A percentile compares a stretch with the other conserved stretches of the same genome.
phyloP scores from a whole-genome alignment of 2,113 vertebrate genomes.

The Abramis brama region DNA sequence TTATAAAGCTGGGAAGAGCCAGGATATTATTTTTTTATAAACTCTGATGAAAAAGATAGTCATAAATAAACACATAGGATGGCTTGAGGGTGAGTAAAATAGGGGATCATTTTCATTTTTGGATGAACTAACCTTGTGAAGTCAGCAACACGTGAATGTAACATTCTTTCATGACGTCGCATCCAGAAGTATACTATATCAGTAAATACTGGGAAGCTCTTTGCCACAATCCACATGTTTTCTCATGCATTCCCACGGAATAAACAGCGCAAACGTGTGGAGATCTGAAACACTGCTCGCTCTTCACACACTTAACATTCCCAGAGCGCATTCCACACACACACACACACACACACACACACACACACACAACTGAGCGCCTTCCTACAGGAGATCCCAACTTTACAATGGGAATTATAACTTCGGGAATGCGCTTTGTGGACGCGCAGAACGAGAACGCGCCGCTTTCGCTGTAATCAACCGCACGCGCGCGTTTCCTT shows the following conservation, averaged over 20 bases:
- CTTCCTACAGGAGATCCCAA: neutral
- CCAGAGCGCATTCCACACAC: conserved; percentile 56
- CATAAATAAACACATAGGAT: too few species aligned
- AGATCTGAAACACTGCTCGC: conserved; percentile 21
- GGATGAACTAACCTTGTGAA: too few species aligned
- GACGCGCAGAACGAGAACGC: neutral
- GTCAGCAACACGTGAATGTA: neutral
- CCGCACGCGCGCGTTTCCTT: neutral
- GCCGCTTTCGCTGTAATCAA: neutral
- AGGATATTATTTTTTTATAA: too few species aligned
- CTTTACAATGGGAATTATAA: neutral
- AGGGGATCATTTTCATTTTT: too few species aligned
- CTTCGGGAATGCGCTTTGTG: neutral
- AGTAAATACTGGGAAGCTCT: neutral
- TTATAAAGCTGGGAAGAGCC: too few species aligned
- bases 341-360: too few species aligned
- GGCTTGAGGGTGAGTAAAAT: too few species aligned
- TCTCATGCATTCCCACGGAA: conserved; percentile 43
- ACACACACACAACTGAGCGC: conserved; percentile 30
- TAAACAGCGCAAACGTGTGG: conserved; percentile 56
- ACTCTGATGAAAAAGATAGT: too few species aligned
- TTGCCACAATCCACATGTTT: neutral
- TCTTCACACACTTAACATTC: conserved; percentile 71
- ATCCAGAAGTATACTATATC: neutral
- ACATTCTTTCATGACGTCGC: neutral